Evolutionary conservation across 2,888 invertebrate genomes (phyloP).

Genomic region (Folsomia candida): DNA sequence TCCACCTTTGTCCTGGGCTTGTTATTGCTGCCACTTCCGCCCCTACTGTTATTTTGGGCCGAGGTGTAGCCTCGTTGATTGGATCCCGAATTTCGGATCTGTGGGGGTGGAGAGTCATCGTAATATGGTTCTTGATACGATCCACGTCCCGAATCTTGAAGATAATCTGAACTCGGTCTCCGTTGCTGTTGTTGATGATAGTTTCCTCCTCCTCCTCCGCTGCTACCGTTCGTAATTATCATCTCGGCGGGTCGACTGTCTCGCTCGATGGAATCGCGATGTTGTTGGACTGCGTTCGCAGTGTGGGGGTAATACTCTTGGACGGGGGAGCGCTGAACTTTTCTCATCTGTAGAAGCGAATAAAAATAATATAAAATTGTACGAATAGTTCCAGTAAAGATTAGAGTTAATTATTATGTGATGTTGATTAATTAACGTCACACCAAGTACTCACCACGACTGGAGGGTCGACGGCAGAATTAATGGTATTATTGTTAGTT

Average conservation of each 20-base stretch:
- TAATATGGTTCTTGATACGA: constrained; percentile 24
- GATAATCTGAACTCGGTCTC: constrained; percentile 36
- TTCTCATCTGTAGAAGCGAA: constrained; percentile 5
- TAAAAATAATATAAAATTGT: not conserved
- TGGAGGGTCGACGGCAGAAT: not conserved
- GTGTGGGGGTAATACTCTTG: constrained; percentile 26
- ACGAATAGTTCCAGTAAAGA: not conserved
- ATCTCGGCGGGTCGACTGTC: not conserved
- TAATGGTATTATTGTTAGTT: constrained; percentile 35
- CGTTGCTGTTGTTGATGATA: constrained; percentile 31
- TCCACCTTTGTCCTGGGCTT: constrained; percentile 2
- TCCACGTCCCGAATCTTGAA: constrained; percentile 12
- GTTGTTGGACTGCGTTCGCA: constrained; percentile 11
- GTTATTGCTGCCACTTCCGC: no score
- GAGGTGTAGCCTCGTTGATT: constrained; percentile 2
- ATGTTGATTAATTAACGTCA: no score
- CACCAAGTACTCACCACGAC: not conserved
- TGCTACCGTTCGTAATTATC: constrained; percentile 15
- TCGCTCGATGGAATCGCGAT: constrained; percentile 27
- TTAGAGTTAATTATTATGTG: no score
- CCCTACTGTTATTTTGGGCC: not conserved
- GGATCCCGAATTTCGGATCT: constrained; percentile 1
- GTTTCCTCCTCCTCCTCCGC: constrained; percentile 22
- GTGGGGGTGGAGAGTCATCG: constrained; percentile 30
- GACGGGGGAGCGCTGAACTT: constrained; percentile 25